Evolutionary conservation across 2,113 vertebrate genomes (phyloP), one percentile per base, ranked within the genome.

Genomic region (Bucco capensis): DNA sequence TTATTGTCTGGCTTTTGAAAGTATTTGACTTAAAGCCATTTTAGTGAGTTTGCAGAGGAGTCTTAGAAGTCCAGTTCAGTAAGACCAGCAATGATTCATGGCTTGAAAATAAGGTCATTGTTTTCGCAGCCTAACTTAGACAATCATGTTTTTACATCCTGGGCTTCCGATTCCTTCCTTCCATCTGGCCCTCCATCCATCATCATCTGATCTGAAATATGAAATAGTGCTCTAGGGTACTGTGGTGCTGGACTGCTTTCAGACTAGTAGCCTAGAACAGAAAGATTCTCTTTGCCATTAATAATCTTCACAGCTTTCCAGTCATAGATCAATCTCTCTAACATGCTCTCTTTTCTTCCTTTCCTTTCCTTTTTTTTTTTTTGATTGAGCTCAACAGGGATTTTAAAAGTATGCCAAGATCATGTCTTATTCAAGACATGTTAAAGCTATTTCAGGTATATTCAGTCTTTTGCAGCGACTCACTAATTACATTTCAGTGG

Each of bases 391-490:
- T 61, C 61, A 90, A 40, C 44, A 56, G 38, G 42, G 46, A 74
- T 88, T 95, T 83, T 73, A 88, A 80, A 93, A 74, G 50, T 60
- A 75, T 87, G 66, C 79, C 79, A 76, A 90, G 73, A 75, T 64
- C 42, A 72, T 94, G 67, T 94, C 70, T 94, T 90, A 92, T 94
- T 95, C 84, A 80, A 92, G 70, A 71, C 79, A 74, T 84, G 83
- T 86, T 96, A 85, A 88, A 96, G 31, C 81, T 81, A 76, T 94
- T 96, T 95, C 86, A 96, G 82, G 77, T 92, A 33, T 74, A 90
- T 78, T 86, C 86, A 74, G n/a, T 79, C 56, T 88, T 91, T 93
- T 78, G 40, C 79, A 80, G 27, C 77, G 50, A 86, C 72, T 93
- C 73, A 62, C 94, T 96, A 94, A 91, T 94, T 95, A 75, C 69